These are phyloP conservation scores for Danaus melanippus DNA, from an alignment of 1,140 invertebrate species.

Conservation along the genomic window DNA sequence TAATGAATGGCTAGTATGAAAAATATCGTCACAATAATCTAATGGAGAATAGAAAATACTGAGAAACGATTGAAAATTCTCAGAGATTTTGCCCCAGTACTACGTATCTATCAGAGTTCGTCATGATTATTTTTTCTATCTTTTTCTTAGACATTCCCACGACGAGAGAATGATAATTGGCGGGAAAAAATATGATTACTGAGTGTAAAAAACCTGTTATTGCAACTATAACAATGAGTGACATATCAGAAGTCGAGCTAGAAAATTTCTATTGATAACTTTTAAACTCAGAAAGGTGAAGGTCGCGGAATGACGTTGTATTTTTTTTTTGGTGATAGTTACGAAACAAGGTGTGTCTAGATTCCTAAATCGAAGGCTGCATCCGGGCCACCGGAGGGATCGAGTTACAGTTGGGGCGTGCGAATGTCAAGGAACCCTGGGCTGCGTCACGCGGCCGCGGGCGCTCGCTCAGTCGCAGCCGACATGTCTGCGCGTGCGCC, in stretches of 20 bases:
- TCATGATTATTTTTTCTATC: conserved; percentile 39
- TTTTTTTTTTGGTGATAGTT: conserved; percentile 37
- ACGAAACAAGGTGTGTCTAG: conserved; percentile 50
- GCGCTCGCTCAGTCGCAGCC: conserved; percentile 44
- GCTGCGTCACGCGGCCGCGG: conserved; percentile 25
- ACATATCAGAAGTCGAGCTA: neutral
- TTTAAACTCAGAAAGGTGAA: conserved; percentile 30
- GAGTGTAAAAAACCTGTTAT: conserved; percentile 36
- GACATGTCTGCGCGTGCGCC: conserved; percentile 59
- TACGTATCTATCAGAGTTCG: conserved; percentile 44
- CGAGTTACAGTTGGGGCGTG: conserved; percentile 52
- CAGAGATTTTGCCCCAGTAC: conserved; percentile 54
- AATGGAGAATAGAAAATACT: conserved; percentile 14
- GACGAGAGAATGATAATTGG: conserved; percentile 46
- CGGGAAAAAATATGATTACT: conserved; percentile 13
- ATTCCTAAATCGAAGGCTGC: conserved; percentile 61
- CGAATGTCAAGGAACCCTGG: conserved; percentile 68
- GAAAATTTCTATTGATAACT: conserved; percentile 13
- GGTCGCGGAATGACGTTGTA: conserved; percentile 40
- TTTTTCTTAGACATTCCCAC: conserved; percentile 59
- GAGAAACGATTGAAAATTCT: conserved; percentile 39
- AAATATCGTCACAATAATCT: neutral
- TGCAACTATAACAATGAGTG: conserved; percentile 6
- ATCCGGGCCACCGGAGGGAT: conserved; percentile 64
- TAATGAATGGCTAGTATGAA: neutral